These are phyloP conservation scores for Pimephales promelas DNA, from an alignment of 2,113 vertebrate species.

Conservation along the genomic window DNA sequence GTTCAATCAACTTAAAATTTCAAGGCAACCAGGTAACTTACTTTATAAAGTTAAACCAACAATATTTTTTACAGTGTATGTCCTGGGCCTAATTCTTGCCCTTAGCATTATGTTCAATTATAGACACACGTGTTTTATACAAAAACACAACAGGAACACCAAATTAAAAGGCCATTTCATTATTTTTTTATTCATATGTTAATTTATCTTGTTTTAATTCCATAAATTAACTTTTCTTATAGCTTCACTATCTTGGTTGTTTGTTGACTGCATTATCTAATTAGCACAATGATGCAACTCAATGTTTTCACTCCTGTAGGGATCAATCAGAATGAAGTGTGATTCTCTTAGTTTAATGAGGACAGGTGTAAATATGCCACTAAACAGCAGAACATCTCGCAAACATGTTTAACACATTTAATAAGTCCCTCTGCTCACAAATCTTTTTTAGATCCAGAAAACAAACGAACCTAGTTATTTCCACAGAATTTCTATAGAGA, in stretches of 20 bases:
- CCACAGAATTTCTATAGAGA: slow-evolving; percentile 2
- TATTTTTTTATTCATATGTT: neutral
- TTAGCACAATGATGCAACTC: neutral
- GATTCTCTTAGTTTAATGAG: slow-evolving; percentile 29
- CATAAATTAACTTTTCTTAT: neutral
- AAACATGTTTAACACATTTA: slow-evolving; percentile 18
- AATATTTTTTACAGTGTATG: too few relatives aligned
- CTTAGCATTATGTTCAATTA: neutral
- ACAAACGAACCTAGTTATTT: neutral
- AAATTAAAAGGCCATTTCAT: neutral
- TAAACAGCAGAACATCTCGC: neutral
- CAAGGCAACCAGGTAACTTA: too few relatives aligned
- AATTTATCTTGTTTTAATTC: neutral
- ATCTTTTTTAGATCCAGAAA: neutral
- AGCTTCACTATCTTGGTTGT: neutral
- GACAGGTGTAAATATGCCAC: slow-evolving; percentile 1
- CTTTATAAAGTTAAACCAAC: too few relatives aligned
- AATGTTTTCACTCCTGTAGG: slow-evolving; percentile 16
- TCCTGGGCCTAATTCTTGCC: neutral
- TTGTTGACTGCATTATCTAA: neutral
- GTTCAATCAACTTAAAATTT: too few relatives aligned
- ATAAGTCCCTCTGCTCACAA: slow-evolving; percentile 13
- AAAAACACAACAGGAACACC: neutral
- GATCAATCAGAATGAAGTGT: slow-evolving; percentile 20
- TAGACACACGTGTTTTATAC: neutral